These are phyloP conservation scores for Synanthedon myopaeformis DNA, from an alignment of 2,888 invertebrate species.

Conservation along the genomic window DNA sequence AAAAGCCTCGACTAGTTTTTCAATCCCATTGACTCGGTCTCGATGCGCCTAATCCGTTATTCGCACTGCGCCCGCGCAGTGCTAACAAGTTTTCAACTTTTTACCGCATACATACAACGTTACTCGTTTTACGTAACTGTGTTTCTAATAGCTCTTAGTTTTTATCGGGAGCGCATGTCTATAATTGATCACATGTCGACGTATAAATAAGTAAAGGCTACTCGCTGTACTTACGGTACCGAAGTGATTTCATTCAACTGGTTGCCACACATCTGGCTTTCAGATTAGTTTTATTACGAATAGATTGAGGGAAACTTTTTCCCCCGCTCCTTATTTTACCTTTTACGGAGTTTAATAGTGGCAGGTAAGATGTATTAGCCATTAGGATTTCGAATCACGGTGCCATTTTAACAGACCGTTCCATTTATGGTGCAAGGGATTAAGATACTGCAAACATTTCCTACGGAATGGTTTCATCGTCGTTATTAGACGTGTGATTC, in stretches of 20 bases:
- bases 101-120: conserved; percentile 37
- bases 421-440: too few species aligned
- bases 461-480: too few species aligned
- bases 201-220: conserved; percentile 17
- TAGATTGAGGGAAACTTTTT: neutral
- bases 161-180: conserved; percentile 50
- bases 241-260: neutral
- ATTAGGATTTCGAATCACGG: too few species aligned
- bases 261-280: neutral
- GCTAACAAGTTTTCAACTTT: conserved; percentile 34
- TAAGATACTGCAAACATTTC: too few species aligned
- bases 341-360: neutral
- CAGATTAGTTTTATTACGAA: neutral
- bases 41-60: conserved; percentile 25
- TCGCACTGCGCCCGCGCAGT: conserved; percentile 12
- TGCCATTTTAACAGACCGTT: too few species aligned
- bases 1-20: conserved; percentile 35
- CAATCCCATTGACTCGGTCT: conserved; percentile 34
- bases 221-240: conserved; percentile 6
- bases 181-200: conserved; percentile 47
- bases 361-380: too few species aligned
- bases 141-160: conserved; percentile 55
- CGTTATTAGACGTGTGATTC: too few species aligned
- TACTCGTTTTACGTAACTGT: conserved; percentile 63
- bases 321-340: neutral